Base-by-base conservation (phyloP, 30 jellyfish, hydroid and myxozoan genomes). In the Turritopsis rubra region DNA sequence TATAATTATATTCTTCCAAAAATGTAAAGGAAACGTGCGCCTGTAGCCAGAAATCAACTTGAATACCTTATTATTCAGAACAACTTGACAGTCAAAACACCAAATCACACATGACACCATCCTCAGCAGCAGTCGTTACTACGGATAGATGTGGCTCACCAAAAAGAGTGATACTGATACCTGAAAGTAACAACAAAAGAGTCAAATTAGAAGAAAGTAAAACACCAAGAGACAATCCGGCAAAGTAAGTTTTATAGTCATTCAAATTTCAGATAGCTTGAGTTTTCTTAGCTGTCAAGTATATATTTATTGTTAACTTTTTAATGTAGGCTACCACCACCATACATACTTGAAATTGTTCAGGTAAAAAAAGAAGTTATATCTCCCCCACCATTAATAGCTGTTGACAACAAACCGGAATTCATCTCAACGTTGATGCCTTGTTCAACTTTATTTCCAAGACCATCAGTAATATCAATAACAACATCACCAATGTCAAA, bases 391-490 rank as follows among this genome's bases (percentile, higher is more conserved):
- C 96, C 96, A 21, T 82, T 88, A 28, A 84, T 88, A 13, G 75
- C 96, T 25, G 79, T 88, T 21, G 88, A 18, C 24, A 71, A 74
- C 24, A 74, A 26, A 24, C 18, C 65, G 18, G 24, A 74, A 74
- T 29, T n/a, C 16, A 16, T 22, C 31, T 25, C 25, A 22, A 25
- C 16, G 26, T 18, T 74, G 28, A 20, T 71, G 16, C 54, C 28
- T 23, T 74, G 41, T 74, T 28, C 54, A 9, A 23, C 65, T n/a
- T 29, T 0, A 22, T 74, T 74, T 52, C 82, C 95, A 78, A 72
- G 97, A 60, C 97, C 92, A 68, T 90, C 97, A 0, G 97, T 90
- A 23, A 90, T 90, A 26, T 80, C 95, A 24, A 41, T 41, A 41
- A 77, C 97, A 1, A 87, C 97, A 19, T 73, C 89, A 29, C 87